Base-by-base conservation (phyloP, 2,888 invertebrate genomes). In the Coremacera marginata region DNA sequence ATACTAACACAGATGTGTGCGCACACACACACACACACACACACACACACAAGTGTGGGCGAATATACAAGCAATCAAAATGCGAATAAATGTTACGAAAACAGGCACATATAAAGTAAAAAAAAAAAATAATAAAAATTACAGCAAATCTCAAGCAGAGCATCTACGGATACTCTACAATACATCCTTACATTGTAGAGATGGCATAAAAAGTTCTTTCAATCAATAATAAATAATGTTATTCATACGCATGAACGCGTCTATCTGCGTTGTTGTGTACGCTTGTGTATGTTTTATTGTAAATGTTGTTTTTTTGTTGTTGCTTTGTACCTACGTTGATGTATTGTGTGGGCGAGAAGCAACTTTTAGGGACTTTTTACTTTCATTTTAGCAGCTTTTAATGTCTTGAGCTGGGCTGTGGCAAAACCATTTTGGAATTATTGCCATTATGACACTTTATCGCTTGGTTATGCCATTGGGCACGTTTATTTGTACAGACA, bases 221-320 rank as follows among this genome's bases (percentile, higher is more conserved):
- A 11, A 19, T 34, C 65, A 68, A 76, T 65, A 77, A 78, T 77
- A 82, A 82, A 80, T 81, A 79, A 81, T 79, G 80, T 80, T 79
- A 79, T 81, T 81, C 77, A 80, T 79, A 80, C 78, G 80, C 80
- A 78, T 79, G 79, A 80, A 79, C 76, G 77, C 79, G 78, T 76
- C 77, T 78, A 74, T 78, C 79, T 77, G 65, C 68, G 77, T 81
- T 80, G 78, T 65, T 51, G 14, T 70, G 55, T 55, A 11, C 37
- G 37, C 37, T 31, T 71, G 14, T 19, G 37, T 55, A 57, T 62
- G 60, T 25, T 34, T 60, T 60, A 60, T 25, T 60, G n/a, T 4
- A 5, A 31, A n/a, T n/a, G n/a, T n/a, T n/a, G n/a, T 67, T 9
- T 63, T 34, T 8, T 67, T 67, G 19, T 22, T 68, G 68, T 34